Base-by-base conservation (phyloP, 2,888 invertebrate species). In the Aphidius colemani region DNA sequence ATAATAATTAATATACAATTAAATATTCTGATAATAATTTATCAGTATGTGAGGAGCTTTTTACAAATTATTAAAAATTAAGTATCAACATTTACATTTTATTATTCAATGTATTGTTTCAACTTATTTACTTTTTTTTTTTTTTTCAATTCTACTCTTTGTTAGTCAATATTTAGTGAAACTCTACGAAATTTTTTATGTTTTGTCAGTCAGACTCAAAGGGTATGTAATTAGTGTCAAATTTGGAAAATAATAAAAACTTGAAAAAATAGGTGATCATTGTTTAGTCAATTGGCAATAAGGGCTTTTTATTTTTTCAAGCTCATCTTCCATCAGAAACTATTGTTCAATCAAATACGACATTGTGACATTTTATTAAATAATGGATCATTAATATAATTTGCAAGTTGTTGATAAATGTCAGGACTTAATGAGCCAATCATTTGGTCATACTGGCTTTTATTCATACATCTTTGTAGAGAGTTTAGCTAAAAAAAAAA, bases 401-500 rank as follows among this genome's bases (percentile, higher is more conserved):
- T 88, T 75, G 86, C 85, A 67, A 93, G 86, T 78, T 92, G 90
- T 66, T 88, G 85, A 74, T 91, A 82, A 2, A 91, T 90, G 70
- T 91, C 91, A 4, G 86, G 85, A 73, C 92, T 91, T 0, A 94
- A 87, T 3, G 88, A 88, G 61, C 88, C 88, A 75, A 94, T 83
- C 60, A 95, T 84, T 64, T 90, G 89, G 64, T 91, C 88, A 79
- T 93, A 96, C 8, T 88, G 88, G 55, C 86, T 86, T n/a, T 86
- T 85, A 1, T 95, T 95, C n/a, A 94, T 84, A 79, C 91, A 89
- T 66, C 85, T 85, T 75, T 90, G 89, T 66, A 95, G 83, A 13
- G 88, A 87, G 68, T 86, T 85, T 70, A 94, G 81, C 89, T 93
- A 85, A 39, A 66, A 66, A 11, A 69, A n/a, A 18, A 59, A 8